Base-by-base conservation (phyloP, 1,140 invertebrate species). In the Drosophila leontia region DNA sequence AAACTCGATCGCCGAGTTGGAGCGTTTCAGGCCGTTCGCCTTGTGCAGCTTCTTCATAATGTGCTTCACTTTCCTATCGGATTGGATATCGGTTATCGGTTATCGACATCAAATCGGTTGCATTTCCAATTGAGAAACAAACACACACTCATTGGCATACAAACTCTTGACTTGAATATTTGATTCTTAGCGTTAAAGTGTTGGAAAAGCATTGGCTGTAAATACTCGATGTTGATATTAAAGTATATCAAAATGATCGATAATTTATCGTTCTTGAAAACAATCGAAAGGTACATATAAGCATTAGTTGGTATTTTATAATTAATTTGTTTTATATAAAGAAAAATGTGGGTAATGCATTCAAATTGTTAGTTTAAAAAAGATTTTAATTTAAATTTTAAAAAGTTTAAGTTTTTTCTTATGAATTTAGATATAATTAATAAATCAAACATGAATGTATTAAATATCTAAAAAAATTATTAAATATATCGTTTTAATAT, bases 1-100 rank as follows among this genome's bases (percentile, higher is more conserved):
- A 41, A 96, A 94, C 80, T 97, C 96, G 5, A 95, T 95, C 7
- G 95, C 96, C 60, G 96, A 96, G 80, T 96, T 96, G 9, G 96
- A 95, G 37, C 96, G 94, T 75, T 91, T 92, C 62, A 91, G 75
- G 75, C 91, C 90, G 63, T 92, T 92, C 75, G 82, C 83, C 78
- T 92, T 92, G 82, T 92, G 85, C 77, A 92, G 78, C 83, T 92
- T 92, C 82, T 92, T 92, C 91, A 92, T 92, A 75, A 92, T 92
- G 74, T 91, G 79, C 60, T 80, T 92, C 51, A 88, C 88, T 79
- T 92, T 92, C 81, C 91, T 92, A 67, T 56, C 41, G 74, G 35
- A 19, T 42, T 34, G 29, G 17, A 6, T 37, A 37, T 13, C 35
- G 26, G 32, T 13, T 37, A 35, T 23, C 29, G 34, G 39, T 50